These are phyloP conservation scores for Melanerpes formicivorus DNA, from an alignment of 2,113 vertebrate genomes.

Conservation along the genomic window DNA sequence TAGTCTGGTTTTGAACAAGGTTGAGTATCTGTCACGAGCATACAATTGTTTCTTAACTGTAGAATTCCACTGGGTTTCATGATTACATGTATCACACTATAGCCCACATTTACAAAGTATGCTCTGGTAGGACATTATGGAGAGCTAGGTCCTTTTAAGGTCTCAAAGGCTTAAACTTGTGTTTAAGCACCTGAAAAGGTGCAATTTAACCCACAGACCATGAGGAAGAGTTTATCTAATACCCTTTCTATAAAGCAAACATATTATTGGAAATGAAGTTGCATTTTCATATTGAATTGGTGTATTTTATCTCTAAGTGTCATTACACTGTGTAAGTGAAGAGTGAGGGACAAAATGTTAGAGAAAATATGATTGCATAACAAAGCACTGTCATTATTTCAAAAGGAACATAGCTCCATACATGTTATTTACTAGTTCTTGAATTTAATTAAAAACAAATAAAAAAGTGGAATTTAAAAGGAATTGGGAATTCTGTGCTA, in stretches of 20 bases:
- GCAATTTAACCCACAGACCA: neutral
- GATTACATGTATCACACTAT: rapidly evolving
- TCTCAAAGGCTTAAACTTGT: neutral
- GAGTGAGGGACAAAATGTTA: neutral
- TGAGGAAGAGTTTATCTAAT: neutral
- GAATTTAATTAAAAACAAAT: slow-evolving; percentile 44
- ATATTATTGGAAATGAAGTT: neutral
- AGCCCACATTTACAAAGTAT: neutral
- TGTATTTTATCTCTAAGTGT: neutral
- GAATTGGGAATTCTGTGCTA: neutral
- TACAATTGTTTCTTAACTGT: neutral
- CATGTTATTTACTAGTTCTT: neutral
- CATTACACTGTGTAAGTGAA: neutral
- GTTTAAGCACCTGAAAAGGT: neutral
- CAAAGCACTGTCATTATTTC: neutral
- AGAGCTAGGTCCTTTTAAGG: neutral
- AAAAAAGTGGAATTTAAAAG: slow-evolving; percentile 23
- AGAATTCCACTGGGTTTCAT: neutral
- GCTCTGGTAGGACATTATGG: neutral
- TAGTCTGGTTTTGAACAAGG: neutral
- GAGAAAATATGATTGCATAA: neutral
- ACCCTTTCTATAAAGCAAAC: neutral
- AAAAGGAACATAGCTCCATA: neutral
- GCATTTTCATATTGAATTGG: neutral
- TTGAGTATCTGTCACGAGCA: neutral